Evolutionary conservation across 2,888 invertebrate species (phyloP), one percentile per base, ranked within the genome.

Genomic region (Cephonodes hylas): DNA sequence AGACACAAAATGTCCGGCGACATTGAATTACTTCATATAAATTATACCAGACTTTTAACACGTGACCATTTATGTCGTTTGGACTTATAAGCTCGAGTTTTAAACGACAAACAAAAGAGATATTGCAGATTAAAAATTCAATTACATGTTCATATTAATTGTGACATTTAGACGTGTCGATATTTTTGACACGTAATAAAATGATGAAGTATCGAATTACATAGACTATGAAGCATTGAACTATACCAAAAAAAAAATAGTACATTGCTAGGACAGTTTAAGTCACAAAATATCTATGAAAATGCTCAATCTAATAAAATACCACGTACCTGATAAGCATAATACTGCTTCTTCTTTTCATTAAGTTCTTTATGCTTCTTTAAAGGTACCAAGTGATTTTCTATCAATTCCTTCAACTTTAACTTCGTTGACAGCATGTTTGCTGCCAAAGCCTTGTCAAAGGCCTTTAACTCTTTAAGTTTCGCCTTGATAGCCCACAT

Each of bases 401-500:
- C 77, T 6, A 89, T 34, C 7, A 91, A 63, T 31, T 91, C 89
- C 60, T 92, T 91, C 3, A 92, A 66, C 66, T 86, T 86, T 2
- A 91, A 66, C 64, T 90, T 91, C 0, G 91, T 89, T 0, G 83
- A 68, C 25, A 90, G 70, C 59, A 92, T 73, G 64, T 88, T 89
- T 0, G 89, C 90, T 0, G 83, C 85, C 44, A 92, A 69, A 1
- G 91, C 89, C 58, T 88, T 90, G 63, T 88, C 84, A 65, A 91
- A 89, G 0, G 84, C 88, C 65, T 87, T 88, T 6, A 91, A 67
- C 61, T 91, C 86, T 25, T 88, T 86, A 6, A 91, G 71, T 68
- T 91, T 89, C 0, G 90, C 84, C 63, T 90, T 90, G 38, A 91
- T 62, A 0, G 83, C 86, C 91, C 89, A 91, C 63, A 91, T 69